Conservation (phyloP, 2,113 vertebrate genomes). For the Trogon surrucura region DNA sequence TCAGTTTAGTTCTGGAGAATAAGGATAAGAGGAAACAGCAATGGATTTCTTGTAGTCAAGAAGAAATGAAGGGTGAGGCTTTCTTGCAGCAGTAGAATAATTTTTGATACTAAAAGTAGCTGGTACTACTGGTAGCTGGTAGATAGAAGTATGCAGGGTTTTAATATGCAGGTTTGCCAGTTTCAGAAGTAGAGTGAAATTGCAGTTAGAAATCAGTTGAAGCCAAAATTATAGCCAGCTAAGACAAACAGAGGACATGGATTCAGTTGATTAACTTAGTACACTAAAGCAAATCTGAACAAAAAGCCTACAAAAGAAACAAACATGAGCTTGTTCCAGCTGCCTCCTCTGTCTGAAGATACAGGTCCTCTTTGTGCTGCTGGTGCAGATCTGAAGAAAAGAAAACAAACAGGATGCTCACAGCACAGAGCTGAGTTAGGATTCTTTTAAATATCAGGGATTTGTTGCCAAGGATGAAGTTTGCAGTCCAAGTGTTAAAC, state of each 20-base stretch:
- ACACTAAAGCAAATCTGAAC: not conserved
- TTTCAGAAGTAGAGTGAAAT: not conserved
- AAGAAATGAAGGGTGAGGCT: not conserved
- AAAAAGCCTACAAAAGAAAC: constrained; percentile 21
- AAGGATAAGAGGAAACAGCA: not conserved
- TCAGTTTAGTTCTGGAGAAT: not conserved
- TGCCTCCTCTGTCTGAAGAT: constrained; percentile 24
- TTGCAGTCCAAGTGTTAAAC: not conserved
- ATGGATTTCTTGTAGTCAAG: not conserved
- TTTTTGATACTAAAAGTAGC: not conserved
- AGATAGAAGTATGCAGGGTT: not conserved
- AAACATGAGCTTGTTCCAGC: constrained; percentile 18
- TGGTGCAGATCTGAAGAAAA: constrained; percentile 48
- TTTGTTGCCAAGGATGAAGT: not conserved
- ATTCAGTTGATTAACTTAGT: not conserved
- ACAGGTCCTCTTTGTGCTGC: constrained; percentile 47
- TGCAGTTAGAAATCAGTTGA: not conserved
- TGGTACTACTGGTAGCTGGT: too few relatives aligned
- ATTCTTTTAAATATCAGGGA: constrained; percentile 8
- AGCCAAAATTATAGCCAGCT: not conserved
- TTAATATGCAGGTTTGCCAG: not conserved
- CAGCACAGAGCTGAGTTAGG: constrained; percentile 20
- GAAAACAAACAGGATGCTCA: constrained; percentile 51
- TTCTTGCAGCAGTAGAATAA: not conserved
- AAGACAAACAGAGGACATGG: not conserved